A percentile compares a stretch with the other conserved stretches of the same genome.
Conservation (phyloP, 2,113 vertebrate species). For the Gulo gulo region DNA sequence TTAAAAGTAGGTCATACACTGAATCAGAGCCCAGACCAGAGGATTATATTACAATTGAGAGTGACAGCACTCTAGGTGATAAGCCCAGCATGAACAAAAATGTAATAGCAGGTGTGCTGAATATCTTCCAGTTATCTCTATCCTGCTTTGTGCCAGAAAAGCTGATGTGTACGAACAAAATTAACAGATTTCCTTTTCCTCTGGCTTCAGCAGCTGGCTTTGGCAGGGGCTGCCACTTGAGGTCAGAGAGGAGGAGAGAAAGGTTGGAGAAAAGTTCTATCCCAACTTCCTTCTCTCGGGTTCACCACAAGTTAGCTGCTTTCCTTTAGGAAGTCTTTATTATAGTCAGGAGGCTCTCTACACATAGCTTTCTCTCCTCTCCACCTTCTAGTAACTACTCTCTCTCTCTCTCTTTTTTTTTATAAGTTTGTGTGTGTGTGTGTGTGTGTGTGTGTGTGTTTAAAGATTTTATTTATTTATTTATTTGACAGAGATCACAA, state of each 20-base stretch:
- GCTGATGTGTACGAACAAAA: background rate
- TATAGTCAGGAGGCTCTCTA: background rate
- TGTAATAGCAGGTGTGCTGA: background rate
- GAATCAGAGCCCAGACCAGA: background rate
- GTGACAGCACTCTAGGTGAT: background rate
- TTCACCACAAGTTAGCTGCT: background rate
- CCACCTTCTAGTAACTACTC: background rate
- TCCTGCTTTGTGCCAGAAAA: background rate
- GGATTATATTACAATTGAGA: background rate
- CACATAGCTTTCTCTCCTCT: background rate
- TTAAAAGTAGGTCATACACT: slow-evolving; percentile 30
- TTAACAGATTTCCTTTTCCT: background rate
- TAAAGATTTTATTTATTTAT: too few relatives aligned
- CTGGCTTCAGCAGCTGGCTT: background rate
- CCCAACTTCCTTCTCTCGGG: background rate
- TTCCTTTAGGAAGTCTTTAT: background rate
- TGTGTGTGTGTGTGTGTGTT: too few relatives aligned
- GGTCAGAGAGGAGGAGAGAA: background rate
- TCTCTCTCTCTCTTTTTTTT: background rate
- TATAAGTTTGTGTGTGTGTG: too few relatives aligned
- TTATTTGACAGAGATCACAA: too few relatives aligned
- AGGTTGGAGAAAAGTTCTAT: background rate
- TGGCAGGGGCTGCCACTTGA: background rate
- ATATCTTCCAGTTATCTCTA: background rate
- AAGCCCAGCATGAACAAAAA: background rate